These are phyloP conservation scores for Cistogaster globosa DNA, from an alignment of 2,888 invertebrate species.

Conservation along the genomic window DNA sequence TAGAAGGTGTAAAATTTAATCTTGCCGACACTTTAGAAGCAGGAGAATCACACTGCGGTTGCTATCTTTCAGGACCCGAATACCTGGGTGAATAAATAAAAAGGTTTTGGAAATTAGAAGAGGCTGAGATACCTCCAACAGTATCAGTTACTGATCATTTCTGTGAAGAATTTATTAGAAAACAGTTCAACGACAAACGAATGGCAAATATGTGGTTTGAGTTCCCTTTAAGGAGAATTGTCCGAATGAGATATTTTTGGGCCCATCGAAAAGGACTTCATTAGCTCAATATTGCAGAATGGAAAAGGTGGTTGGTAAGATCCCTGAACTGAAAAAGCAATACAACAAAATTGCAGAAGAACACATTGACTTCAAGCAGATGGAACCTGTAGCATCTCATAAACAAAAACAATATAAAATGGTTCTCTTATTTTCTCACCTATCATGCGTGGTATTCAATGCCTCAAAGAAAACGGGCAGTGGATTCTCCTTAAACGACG, in stretches of 20 bases:
- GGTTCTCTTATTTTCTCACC: too few species aligned
- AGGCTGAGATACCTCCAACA: neutral
- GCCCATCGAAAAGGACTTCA: neutral
- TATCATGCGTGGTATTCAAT: neutral
- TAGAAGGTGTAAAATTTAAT: neutral
- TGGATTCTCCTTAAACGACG: too few species aligned
- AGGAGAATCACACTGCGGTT: neutral
- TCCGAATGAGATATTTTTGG: neutral
- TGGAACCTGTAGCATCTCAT: neutral
- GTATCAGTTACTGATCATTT: too few species aligned
- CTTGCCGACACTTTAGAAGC: neutral
- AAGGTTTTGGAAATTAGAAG: constrained; percentile 29
- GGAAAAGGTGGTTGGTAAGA: too few species aligned
- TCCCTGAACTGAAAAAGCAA: too few species aligned
- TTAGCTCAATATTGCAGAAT: neutral
- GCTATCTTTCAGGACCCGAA: too few species aligned
- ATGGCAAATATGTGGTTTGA: too few species aligned
- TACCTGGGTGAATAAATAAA: neutral
- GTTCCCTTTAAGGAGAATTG: too few species aligned
- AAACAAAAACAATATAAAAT: too few species aligned
- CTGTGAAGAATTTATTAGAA: neutral
- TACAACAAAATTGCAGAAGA: too few species aligned
- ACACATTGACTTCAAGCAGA: too few species aligned
- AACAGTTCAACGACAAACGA: neutral
- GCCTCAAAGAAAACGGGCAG: too few species aligned